Percentiles rank a stretch among this genome's conserved stretches.
These are phyloP conservation scores for Lutjanus argentimaculatus DNA, from an alignment of 2,797 vertebrate genomes.

Conservation along the genomic window DNA sequence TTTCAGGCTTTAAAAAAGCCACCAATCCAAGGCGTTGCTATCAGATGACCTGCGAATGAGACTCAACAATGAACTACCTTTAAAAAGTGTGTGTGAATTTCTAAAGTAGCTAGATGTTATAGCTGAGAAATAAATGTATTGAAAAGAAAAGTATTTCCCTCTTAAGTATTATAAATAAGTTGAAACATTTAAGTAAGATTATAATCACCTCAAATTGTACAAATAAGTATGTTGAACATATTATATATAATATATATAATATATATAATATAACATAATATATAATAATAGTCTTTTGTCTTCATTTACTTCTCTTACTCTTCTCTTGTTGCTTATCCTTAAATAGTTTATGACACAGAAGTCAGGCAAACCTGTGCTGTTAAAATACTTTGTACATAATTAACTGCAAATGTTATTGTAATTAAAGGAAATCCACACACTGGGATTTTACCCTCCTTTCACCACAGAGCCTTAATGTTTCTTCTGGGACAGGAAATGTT, in stretches of 20 bases:
- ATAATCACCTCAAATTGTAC: not conserved
- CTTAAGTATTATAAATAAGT: too few species aligned
- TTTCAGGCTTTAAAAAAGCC: too few species aligned
- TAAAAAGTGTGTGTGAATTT: too few species aligned
- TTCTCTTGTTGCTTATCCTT: conserved; percentile 16
- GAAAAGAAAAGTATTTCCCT: not conserved
- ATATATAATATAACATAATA: too few species aligned
- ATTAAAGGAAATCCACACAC: conserved; percentile 72
- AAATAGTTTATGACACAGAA: conserved; percentile 33
- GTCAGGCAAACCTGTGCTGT: conserved; percentile 51
- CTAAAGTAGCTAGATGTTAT: not conserved
- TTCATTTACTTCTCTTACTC: not conserved
- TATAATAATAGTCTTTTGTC: not conserved
- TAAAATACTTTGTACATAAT: conserved; percentile 69
- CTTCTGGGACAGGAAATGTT: conserved; percentile 75
- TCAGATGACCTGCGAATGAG: too few species aligned
- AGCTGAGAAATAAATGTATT: not conserved
- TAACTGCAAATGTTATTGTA: conserved; percentile 69
- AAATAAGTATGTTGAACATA: too few species aligned
- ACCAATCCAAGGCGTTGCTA: too few species aligned
- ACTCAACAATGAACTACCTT: too few species aligned
- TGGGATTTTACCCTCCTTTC: conserved; percentile 68
- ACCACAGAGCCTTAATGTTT: conserved; percentile 60
- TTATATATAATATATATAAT: too few species aligned
- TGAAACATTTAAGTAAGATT: not conserved